Conservation (phyloP, 2,113 vertebrate genomes). For the Nymphicus hollandicus region DNA sequence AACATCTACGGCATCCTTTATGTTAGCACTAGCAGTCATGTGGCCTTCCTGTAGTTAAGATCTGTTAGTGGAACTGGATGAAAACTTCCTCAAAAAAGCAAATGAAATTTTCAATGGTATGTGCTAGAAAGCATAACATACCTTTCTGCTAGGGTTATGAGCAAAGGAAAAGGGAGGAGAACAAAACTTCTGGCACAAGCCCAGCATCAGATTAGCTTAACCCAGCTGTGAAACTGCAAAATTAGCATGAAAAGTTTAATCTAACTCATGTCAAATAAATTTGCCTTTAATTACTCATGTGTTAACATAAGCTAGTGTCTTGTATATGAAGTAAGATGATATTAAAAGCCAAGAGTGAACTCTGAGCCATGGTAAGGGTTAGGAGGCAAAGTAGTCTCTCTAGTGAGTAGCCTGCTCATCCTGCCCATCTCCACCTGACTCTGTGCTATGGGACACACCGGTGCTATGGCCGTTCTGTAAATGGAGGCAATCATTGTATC, state of each 20-base stretch:
- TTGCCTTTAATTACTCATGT: constrained; percentile 21
- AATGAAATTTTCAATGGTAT: neutral
- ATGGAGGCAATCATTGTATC: neutral
- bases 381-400: neutral
- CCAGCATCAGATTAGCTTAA: constrained; percentile 8
- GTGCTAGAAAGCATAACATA: neutral
- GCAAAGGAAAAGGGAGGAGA: neutral
- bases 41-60: neutral
- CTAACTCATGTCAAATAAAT: constrained; percentile 32
- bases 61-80: neutral
- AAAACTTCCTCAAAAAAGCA: neutral
- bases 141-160: constrained; percentile 1
- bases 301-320: neutral
- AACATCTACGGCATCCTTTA: neutral
- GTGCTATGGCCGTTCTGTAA: neutral
- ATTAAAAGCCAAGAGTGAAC: neutral
- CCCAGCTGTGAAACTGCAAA: constrained; percentile 36
- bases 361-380: neutral
- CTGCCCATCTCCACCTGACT: neutral
- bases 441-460: neutral
- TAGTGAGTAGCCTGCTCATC: neutral
- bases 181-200: neutral
- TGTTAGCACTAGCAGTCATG: neutral
- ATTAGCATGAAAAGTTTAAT: constrained; percentile 29
- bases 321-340: neutral